Percentiles rank a stretch among this genome's conserved stretches.
Conservation (phyloP, 2,888 invertebrate genomes). For the Artemia sinica region DNA sequence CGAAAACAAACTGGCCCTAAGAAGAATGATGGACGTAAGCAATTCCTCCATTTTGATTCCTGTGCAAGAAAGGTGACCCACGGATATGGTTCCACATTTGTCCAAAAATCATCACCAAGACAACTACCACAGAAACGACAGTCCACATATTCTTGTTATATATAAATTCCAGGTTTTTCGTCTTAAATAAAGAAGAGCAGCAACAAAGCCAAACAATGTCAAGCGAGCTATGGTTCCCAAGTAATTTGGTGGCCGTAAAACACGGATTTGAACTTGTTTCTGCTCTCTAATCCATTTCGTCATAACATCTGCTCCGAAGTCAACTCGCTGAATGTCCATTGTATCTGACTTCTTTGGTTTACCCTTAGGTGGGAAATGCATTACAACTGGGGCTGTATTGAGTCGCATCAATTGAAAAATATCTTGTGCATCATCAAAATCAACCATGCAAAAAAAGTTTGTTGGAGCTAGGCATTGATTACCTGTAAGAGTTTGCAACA, state of each 20-base stretch:
- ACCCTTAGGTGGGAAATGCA: constrained; percentile 95
- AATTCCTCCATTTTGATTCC: too few species aligned
- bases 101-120: too few species aligned
- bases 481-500: constrained; percentile 87
- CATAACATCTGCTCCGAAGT: constrained; percentile 87
- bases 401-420: constrained; percentile 84
- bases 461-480: constrained; percentile 56
- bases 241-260: constrained; percentile 56
- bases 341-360: constrained; percentile 78
- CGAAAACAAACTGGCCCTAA: too few species aligned
- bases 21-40: too few species aligned
- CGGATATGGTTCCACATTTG: too few species aligned
- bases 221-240: too few species aligned
- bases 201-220: too few species aligned
- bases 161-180: too few species aligned
- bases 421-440: constrained; percentile 95
- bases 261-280: constrained; percentile 83
- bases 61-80: too few species aligned
- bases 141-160: too few species aligned
- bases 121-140: too few species aligned
- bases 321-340: constrained; percentile 89
- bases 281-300: constrained; percentile 89
- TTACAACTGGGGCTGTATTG: constrained; percentile 95
- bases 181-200: too few species aligned
- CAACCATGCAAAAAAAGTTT: constrained; percentile 90